phyloP scores from a whole-genome alignment of 2,888 invertebrate species.

The Dastarcus helophoroides region DNA sequence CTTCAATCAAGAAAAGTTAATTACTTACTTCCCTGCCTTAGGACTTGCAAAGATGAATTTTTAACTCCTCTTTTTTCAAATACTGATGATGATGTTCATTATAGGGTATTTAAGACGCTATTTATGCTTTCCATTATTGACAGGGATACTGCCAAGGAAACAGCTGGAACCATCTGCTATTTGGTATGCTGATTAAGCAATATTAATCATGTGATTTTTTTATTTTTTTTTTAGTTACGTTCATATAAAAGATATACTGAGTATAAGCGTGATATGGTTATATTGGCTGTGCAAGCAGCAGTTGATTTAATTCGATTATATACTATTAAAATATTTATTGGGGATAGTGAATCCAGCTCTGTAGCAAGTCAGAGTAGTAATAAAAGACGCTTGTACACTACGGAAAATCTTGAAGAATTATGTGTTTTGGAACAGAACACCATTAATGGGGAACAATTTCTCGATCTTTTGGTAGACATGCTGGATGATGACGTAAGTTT shows the following conservation, averaged over 20 bases:
- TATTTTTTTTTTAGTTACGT: slow-evolving; percentile 14
- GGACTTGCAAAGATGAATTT: slow-evolving; percentile 20
- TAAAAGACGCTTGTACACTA: slow-evolving; percentile 13
- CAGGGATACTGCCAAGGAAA: slow-evolving; percentile 16
- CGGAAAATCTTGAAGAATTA: slow-evolving; percentile 13
- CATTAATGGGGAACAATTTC: slow-evolving; percentile 15
- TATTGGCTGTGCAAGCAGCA: slow-evolving; percentile 12
- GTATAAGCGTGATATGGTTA: slow-evolving; percentile 12
- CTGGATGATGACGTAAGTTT: slow-evolving; percentile 22
- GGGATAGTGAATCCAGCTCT: slow-evolving; percentile 8
- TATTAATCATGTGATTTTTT: too few relatives aligned
- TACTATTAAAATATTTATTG: slow-evolving; percentile 14
- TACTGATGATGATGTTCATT: slow-evolving; percentile 16
- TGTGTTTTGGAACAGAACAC: slow-evolving; percentile 9
- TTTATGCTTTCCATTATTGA: slow-evolving; percentile 19
- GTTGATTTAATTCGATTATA: slow-evolving; percentile 17
- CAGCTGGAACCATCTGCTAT: slow-evolving; percentile 18
- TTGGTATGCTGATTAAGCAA: too few relatives aligned
- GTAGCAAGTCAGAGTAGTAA: slow-evolving; percentile 6
- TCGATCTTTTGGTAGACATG: slow-evolving; percentile 20
- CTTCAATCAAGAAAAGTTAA: slow-evolving; percentile 10
- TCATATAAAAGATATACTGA: slow-evolving; percentile 12
- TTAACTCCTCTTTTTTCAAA: slow-evolving; percentile 17
- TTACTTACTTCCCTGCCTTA: slow-evolving; percentile 12
- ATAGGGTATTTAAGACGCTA: slow-evolving; percentile 20